Base-by-base conservation (phyloP, 2,113 vertebrate genomes). In the Tricholaema leucomelas region DNA sequence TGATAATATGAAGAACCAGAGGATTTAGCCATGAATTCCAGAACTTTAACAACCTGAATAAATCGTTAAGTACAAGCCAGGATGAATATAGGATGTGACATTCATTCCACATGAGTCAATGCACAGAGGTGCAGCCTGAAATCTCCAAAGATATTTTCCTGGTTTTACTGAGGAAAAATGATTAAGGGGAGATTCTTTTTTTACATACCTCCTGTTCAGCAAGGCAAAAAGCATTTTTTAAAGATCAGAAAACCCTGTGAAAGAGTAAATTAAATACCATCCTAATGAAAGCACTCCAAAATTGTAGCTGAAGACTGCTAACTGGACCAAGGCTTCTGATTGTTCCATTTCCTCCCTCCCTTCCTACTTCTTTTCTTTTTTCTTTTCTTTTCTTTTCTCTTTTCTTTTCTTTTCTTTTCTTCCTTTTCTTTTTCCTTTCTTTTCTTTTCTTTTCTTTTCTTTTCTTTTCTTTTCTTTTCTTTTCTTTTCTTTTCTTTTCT, bases 41-140 rank as follows among this genome's bases (percentile, higher is more conserved):
- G 52, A 92, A 95, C 78, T 87, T 94, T 93, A 96, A 95, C 92
- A 94, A 87, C 87, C 74, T 82, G 91, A 95, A 95, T 93, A 96
- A 94, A 94, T 64, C 82, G 84, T 71, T n/a, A 88, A 88, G 70
- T 77, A 85, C 31, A 82, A 94, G 87, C 52, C 81, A 63, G 77
- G 91, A 85, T 66, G 92, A 82, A 91, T 82, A 91, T 66, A 85
- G 75, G 87, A 89, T 92, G 77, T 87, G 85, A 91, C 91, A 93
- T 75, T 82, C 60, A 87, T 87, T 92, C 85, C 88, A 80, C 64
- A 86, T 58, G 90, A 95, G 44, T 77, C 87, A 94, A 35, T 80
- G 90, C 75, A 81, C 81, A 93, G 66, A 92, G 67, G 64, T 79
- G 12, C 40, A 59, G 52, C 9, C 21, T 76, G 67, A 89, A 87